Evolutionary conservation across 2,797 vertebrate genomes (phyloP), one percentile per base, ranked within the genome.

Genomic region (Diceros bicornis): DNA sequence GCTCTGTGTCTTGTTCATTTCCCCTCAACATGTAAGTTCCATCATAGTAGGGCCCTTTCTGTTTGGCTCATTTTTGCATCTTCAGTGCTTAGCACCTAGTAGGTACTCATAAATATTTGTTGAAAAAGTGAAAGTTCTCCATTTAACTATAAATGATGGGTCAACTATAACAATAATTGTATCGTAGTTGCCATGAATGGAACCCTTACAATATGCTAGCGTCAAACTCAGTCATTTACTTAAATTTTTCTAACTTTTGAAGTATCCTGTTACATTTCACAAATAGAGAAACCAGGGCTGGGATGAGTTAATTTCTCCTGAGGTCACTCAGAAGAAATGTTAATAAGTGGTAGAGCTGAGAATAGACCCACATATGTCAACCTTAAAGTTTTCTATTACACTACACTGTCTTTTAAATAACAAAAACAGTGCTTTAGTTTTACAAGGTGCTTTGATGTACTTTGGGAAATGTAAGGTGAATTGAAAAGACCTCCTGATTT

Each of bases 341-440:
- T 71, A 86, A 17, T 72, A 55, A 78, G 7, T 47, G 47, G 57
- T 10, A 37, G 66, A 52, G 21, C 9, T 79, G 47, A 64, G 74
- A 72, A 75, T 18, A 81, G 74, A 95, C 23, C 32, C 37, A 18
- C 64, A 47, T 55, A 44, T 27, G 66, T 79, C 74, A 95, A 79
- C 4, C 41, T 69, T 62, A 71, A 78, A 27, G 34, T 86, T 71
- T 91, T 71, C 64, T 81, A 41, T 75, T 74, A 52, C 62, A 72
- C 71, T 64, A 69, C 25, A 13, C 4, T 86, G 20, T 32, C 82
- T 72, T 55, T 95, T 89, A 95, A 86, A 91, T 61, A 44, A 81
- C 29, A 64, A 78, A 81, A 72, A 72, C 37, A 50, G 59, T 32
- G 29, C 18, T 34, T 95, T 62, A 14, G n/a, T 57, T 79, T 79